Percentiles rank a stretch among this genome's conserved stretches.
These are phyloP conservation scores for Lepidothrix coronata DNA, from an alignment of 2,113 vertebrate species.

Conservation along the genomic window DNA sequence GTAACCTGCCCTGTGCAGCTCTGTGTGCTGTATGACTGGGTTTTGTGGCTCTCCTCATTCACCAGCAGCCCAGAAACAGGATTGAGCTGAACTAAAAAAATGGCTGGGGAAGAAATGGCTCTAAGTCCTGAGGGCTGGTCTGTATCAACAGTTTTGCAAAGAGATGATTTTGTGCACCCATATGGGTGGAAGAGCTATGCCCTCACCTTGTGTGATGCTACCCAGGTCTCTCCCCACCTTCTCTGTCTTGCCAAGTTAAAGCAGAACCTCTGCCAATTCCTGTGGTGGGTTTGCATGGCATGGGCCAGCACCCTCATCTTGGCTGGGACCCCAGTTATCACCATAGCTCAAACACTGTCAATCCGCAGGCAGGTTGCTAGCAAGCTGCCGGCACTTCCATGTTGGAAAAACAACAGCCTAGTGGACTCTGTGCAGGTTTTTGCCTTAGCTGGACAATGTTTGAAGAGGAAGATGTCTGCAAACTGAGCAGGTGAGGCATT, in stretches of 20 bases:
- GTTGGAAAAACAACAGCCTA: background rate
- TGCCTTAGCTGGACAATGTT: background rate
- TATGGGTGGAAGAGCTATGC: background rate
- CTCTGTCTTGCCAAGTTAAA: background rate
- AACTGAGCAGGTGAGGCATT: background rate
- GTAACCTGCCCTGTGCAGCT: background rate
- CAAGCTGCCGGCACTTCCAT: background rate
- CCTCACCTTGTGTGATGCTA: background rate
- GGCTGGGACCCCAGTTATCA: background rate
- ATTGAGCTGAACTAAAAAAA: background rate
- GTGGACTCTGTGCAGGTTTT: background rate
- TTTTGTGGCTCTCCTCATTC: background rate
- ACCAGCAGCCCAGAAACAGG: background rate
- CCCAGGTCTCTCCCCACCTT: background rate
- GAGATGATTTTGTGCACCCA: background rate
- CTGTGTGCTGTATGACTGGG: rapidly evolving
- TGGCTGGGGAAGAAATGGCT: background rate
- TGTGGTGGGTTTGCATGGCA: background rate
- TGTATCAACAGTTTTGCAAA: background rate
- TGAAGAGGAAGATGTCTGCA: background rate
- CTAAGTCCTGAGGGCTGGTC: background rate
- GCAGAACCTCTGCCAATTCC: background rate
- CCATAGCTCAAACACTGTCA: background rate
- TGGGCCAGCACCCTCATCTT: background rate
- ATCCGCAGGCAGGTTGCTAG: background rate